Evolutionary conservation across 2,888 invertebrate genomes (phyloP), one percentile per base, ranked within the genome.

Genomic region (Troides helena): DNA sequence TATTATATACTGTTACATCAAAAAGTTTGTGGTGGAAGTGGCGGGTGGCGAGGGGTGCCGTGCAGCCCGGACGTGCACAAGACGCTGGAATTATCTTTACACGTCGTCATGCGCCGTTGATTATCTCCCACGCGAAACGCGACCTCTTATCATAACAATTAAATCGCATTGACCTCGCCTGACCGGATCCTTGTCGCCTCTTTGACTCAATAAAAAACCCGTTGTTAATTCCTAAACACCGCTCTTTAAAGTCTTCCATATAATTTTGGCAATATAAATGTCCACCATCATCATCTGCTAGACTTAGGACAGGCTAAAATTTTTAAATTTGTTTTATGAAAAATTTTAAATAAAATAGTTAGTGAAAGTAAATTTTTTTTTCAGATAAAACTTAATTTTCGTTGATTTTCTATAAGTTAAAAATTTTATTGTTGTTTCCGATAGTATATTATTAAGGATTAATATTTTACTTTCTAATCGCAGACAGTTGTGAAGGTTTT

Each of bases 91-190:
- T 84, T 82, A 84, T 74, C 79, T 74, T 75, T 77, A 73, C 75
- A 80, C 85, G 85, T 85, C 85, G 85, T 86, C 85, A 85, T 74
- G 78, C 76, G 70, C 72, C 77, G 81, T 73, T 75, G 79, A 74
- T 75, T 74, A 79, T 81, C 81, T 87, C 87, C 84, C 88, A 87
- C 85, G 85, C 84, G 76, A 79, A 79, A 80, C 76, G 77, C 75
- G 77, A 79, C 79, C 80, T 79, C 80, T 85, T 87, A 85, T 84
- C 83, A 78, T 77, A 74, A 85, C 86, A 87, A 87, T 89, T 86
- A 86, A 87, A 86, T 88, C 83, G 83, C 80, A 81, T 80, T 85
- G 84, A 84, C 83, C 84, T 79, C 78, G 76, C 77, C 73, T 77
- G 79, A 80, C 81, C 78, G 78, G 76, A 76, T 77, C 78, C 77